These are phyloP conservation scores for Taenioides sp. DNA, from an alignment of 2,797 vertebrate species.

Conservation along the genomic window DNA sequence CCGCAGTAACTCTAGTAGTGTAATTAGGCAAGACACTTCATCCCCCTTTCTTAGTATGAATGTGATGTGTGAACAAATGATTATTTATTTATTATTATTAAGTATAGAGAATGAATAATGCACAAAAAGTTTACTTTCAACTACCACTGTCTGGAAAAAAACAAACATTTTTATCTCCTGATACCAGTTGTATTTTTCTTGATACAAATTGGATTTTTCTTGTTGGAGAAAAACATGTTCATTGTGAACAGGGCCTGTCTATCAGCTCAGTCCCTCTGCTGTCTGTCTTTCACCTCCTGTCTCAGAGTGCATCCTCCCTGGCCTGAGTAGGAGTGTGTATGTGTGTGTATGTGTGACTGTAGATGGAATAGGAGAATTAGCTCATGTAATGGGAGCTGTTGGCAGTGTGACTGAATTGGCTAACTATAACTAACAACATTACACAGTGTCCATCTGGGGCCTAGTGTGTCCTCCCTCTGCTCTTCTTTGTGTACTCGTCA, in stretches of 20 bases:
- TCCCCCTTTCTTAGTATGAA: no score
- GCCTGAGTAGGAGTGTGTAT: constrained; percentile 57
- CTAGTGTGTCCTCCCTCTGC: constrained; percentile 66
- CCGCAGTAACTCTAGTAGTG: no score
- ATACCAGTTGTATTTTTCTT: no score
- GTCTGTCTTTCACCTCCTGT: constrained; percentile 18
- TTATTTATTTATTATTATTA: no score
- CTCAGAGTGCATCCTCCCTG: constrained; percentile 60
- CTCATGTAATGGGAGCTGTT: constrained; percentile 81
- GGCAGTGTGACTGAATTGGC: constrained; percentile 74
- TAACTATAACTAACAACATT: constrained; percentile 82
- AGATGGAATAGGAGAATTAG: constrained; percentile 71
- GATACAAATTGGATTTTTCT: not conserved
- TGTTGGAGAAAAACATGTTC: not conserved
- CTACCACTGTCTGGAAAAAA: no score
- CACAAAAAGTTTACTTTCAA: no score
- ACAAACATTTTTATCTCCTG: no score
- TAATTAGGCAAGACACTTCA: no score
- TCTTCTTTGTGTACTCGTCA: constrained; percentile 59
- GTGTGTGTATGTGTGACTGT: constrained; percentile 24
- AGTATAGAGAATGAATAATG: no score
- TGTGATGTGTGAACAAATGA: no score
- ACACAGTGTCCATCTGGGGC: constrained; percentile 80
- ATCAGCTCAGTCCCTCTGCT: constrained; percentile 35
- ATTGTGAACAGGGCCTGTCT: constrained; percentile 3